Evolutionary conservation across 2,113 vertebrate species (phyloP), one percentile per base, ranked within the genome.

Genomic region (Ranitomeya variabilis): DNA sequence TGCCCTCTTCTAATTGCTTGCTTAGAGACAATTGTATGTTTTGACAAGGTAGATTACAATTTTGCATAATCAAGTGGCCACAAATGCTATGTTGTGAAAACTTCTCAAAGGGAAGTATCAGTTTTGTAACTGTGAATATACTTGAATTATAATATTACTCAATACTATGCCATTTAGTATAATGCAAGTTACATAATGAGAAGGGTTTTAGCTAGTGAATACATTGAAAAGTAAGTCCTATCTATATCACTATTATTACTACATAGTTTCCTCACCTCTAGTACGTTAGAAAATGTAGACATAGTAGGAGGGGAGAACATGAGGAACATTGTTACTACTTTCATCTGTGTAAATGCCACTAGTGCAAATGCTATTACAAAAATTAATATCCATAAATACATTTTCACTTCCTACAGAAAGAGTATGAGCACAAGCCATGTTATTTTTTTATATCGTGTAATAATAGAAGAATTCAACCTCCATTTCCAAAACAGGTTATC

Each of bases 41-140:
- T 69, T 83, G 62, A 69, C 21, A 83, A 52, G 45, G 81, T 52
- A 5, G 62, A 69, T n/a, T 66, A 83, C 64, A 69, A 31, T 69
- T 83, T 83, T 83, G 37, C 81, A 83, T 64, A 83, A 83, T 83
- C 81, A 69, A n/a, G 62, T 67, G 64, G 81, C 21, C 81, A 54
- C 37, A 66, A 67, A 52, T n/a, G 19, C 13, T 83, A n/a, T 62
- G 59, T 57, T 83, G 31, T 12, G 18, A 52, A 83, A 83, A 67
- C 37, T 14, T 21, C 45, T 23, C 23, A 54, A 69, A 69, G 45
- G 64, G 80, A 82, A 64, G 80, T 81, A 37, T 60, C 79, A 80
- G 31, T 80, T 80, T 80, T 80, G 79, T 81, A 81, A 62, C 23
- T 64, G 11, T 31, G 62, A n/a, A 78, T 45, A 45, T 81, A 31